phyloP scores from a whole-genome alignment of 2,888 invertebrate genomes.

The Encarsia formosa region DNA sequence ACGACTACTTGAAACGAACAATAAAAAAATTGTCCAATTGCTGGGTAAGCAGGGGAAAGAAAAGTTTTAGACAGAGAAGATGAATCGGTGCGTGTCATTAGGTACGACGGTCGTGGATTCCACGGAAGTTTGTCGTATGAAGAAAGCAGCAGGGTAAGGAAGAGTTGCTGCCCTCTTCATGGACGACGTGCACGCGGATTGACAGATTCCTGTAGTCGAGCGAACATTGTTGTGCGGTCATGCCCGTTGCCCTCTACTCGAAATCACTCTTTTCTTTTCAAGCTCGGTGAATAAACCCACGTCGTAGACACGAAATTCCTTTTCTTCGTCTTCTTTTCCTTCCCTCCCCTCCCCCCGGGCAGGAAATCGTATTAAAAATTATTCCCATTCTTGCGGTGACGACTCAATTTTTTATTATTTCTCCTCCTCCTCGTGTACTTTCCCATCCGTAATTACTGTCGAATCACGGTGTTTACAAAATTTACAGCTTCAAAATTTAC shows the following conservation, averaged over 20 bases:
- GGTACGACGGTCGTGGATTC: conserved; percentile 41
- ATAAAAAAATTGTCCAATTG: conserved; percentile 1
- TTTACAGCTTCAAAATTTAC: no score
- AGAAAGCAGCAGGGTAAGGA: conserved; percentile 36
- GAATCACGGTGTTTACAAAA: no score
- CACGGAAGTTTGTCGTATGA: conserved; percentile 40
- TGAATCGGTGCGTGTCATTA: conserved; percentile 49
- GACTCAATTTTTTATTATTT: no score
- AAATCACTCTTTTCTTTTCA: conserved; percentile 19
- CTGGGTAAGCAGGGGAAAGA: background rate
- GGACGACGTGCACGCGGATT: conserved; percentile 47
- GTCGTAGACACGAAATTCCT: conserved; percentile 1
- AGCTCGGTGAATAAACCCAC: conserved; percentile 7
- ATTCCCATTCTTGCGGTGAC: no score
- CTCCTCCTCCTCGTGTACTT: no score
- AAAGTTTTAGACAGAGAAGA: conserved; percentile 24
- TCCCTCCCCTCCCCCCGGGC: background rate
- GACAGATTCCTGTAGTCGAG: conserved; percentile 46
- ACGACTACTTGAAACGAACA: no score
- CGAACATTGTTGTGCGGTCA: conserved; percentile 46
- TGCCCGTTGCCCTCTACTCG: conserved; percentile 42
- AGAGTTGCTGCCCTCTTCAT: conserved; percentile 41
- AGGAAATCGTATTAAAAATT: no score
- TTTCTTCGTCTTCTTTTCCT: conserved; percentile 1
- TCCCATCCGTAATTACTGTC: no score